Percentiles rank a stretch among this genome's conserved stretches.
Evolutionary conservation across 2,797 vertebrate species (phyloP).

Genomic region (Potorous gilbertii): DNA sequence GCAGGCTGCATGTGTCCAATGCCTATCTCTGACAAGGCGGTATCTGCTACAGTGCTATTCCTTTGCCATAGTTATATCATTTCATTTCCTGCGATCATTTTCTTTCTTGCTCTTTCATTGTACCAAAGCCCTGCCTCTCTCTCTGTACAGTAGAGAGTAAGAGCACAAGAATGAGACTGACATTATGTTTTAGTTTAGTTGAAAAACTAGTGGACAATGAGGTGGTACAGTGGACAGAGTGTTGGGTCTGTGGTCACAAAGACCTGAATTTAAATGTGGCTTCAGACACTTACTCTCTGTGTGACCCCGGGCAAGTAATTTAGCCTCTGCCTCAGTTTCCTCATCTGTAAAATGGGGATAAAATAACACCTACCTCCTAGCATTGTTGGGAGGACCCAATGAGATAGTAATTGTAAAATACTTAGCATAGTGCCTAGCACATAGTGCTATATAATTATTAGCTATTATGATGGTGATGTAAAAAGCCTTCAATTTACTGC

Average conservation of each 20-base stretch:
- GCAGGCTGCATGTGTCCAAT: not conserved
- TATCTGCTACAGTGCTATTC: not conserved
- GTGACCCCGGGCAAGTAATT: not conserved
- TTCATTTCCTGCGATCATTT: not conserved
- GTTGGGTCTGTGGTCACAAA: not conserved
- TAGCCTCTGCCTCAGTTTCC: not conserved
- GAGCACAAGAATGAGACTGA: not conserved
- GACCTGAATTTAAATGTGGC: not conserved
- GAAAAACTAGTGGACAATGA: not conserved
- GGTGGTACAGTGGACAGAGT: not conserved
- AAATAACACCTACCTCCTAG: not conserved
- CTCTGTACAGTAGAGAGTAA: not conserved
- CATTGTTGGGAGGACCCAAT: not conserved
- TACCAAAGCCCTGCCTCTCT: not conserved
- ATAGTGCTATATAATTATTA: not conserved
- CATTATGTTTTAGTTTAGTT: not conserved
- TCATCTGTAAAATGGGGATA: not conserved
- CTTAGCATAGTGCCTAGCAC: not conserved
- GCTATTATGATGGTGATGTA: not conserved
- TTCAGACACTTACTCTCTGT: not conserved
- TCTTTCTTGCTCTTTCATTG: not conserved
- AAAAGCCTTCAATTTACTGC: not conserved
- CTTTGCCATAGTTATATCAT: not conserved
- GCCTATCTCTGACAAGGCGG: not conserved
- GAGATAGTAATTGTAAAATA: not conserved